Conservation (phyloP, 2,113 vertebrate species). For the Istiophorus platypterus region DNA sequence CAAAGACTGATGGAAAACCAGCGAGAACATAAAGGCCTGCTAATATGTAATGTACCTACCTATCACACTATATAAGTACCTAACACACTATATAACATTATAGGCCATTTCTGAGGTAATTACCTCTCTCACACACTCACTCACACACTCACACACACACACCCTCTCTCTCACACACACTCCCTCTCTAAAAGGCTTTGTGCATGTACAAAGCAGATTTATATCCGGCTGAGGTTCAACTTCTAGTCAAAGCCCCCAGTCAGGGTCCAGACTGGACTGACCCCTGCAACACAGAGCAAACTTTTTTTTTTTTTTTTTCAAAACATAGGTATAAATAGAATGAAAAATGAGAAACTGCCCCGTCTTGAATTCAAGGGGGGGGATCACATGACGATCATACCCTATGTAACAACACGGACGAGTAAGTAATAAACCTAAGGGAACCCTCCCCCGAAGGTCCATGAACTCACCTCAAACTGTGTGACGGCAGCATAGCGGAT, state of each 20-base stretch:
- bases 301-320: conserved; percentile 28
- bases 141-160: no score
- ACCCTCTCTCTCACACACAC: no score
- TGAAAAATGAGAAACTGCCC: conserved; percentile 1
- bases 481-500: conserved; percentile 96
- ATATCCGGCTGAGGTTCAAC: background rate
- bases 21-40: no score
- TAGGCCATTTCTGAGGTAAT: no score
- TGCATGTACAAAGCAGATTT: background rate
- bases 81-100: no score
- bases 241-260: background rate
- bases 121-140: no score
- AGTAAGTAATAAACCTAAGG: conserved; percentile 26
- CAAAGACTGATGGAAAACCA: no score
- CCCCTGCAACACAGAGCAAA: background rate
- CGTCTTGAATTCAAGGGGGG: background rate
- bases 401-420: conserved; percentile 38
- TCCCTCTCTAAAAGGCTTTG: background rate
- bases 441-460: background rate
- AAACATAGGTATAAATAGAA: background rate
- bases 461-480: conserved; percentile 93
- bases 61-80: no score
- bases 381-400: conserved; percentile 20
- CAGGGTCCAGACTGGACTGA: background rate
- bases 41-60: no score